Percentiles rank a stretch among this genome's conserved stretches.
These are phyloP conservation scores for Terrapene triunguis DNA, from an alignment of 2,113 vertebrate genomes.

Conservation along the genomic window DNA sequence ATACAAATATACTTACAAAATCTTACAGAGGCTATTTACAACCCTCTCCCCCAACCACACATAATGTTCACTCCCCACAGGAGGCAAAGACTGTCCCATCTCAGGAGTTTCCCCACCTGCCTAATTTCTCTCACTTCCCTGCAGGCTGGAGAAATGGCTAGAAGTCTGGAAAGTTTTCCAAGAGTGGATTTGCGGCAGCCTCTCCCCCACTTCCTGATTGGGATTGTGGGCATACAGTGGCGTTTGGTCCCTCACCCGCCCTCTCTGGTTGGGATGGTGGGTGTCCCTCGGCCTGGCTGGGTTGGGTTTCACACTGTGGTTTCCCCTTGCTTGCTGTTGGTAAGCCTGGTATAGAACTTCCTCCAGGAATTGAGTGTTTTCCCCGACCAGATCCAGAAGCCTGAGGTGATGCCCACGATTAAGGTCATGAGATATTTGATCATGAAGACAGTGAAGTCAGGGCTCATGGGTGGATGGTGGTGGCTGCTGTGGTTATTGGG, in stretches of 20 bases:
- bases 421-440: conserved; percentile 99
- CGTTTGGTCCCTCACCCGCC: not conserved
- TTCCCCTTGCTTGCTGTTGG: conserved; percentile 94
- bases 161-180: not conserved
- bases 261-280: not conserved
- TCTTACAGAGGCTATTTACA: conserved; percentile 95
- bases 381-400: conserved; percentile 99
- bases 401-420: conserved; percentile 97
- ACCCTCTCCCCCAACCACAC: conserved; percentile 74
- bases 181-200: not conserved
- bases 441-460: conserved; percentile 98
- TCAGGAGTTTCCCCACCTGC: not conserved
- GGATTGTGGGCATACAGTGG: not conserved
- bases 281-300: not conserved
- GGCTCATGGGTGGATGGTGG: conserved; percentile 87
- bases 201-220: not conserved
- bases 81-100: not conserved
- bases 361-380: conserved; percentile 98
- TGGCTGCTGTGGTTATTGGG: conserved; percentile 82
- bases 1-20: conserved; percentile 99
- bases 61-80: conserved; percentile 39
- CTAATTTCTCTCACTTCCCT: not conserved
- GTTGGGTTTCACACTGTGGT: conserved; percentile 88
- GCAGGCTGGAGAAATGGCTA: not conserved
- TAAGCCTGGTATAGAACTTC: conserved; percentile 96